Percentiles rank a stretch among this genome's conserved stretches.
Evolutionary conservation across 2,888 invertebrate genomes (phyloP).

Genomic region (Andrena bucephala): DNA sequence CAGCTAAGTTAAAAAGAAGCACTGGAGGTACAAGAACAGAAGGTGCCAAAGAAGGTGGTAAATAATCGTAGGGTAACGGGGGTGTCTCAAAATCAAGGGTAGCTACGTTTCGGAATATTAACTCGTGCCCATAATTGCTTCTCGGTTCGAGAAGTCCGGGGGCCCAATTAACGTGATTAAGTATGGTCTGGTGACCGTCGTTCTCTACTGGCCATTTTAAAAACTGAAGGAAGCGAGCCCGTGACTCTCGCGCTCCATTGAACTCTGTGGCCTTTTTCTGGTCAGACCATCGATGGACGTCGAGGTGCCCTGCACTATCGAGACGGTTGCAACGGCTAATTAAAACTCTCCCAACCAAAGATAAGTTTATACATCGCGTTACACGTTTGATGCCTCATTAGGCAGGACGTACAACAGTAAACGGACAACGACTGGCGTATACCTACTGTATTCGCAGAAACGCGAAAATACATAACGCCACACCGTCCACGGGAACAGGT

Average conservation of each 20-base stretch:
- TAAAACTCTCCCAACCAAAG: constrained; percentile 10
- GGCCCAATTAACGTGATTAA: constrained; percentile 58
- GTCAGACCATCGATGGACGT: not conserved
- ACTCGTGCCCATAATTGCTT: constrained; percentile 52
- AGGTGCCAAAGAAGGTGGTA: constrained; percentile 32
- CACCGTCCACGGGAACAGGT: constrained; percentile 1
- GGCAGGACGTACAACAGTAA: constrained; percentile 1
- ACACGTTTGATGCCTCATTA: constrained; percentile 5
- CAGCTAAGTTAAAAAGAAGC: constrained; percentile 64
- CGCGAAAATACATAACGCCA: constrained; percentile 11
- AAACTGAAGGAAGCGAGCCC: constrained; percentile 3
- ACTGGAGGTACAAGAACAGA: constrained; percentile 32
- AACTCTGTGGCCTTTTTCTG: not conserved
- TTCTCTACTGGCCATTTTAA: constrained; percentile 5
- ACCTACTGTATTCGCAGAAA: not conserved
- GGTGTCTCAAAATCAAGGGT: constrained; percentile 10
- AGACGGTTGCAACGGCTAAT: constrained; percentile 20
- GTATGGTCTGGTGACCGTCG: constrained; percentile 20
- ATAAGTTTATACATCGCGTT: not conserved
- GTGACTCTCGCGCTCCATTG: constrained; percentile 25
- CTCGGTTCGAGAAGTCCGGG: constrained; percentile 59
- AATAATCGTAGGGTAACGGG: constrained; percentile 31
- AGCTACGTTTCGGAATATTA: constrained; percentile 36
- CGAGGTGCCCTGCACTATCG: constrained; percentile 15
- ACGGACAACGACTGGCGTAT: not conserved